A percentile compares a stretch with the other conserved stretches of the same genome.
These are phyloP conservation scores for Amphipoea lucens DNA, from an alignment of 2,888 invertebrate genomes.

Conservation along the genomic window DNA sequence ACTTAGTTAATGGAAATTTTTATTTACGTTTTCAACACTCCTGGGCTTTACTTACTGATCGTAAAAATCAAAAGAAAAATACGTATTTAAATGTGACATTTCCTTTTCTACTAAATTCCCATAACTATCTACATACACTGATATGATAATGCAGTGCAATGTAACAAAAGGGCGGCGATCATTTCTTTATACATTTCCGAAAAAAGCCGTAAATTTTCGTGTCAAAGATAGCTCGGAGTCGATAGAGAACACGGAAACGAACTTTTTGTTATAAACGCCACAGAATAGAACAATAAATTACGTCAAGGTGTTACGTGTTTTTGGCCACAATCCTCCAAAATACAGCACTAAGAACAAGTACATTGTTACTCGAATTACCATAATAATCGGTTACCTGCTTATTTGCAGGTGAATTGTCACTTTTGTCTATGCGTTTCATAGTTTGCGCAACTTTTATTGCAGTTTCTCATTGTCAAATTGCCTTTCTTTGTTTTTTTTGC, in stretches of 20 bases:
- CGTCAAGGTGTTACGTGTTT: conserved; percentile 86
- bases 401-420: conserved; percentile 85
- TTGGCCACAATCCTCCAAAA: conserved; percentile 88
- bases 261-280: conserved; percentile 86
- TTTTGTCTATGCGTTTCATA: conserved; percentile 80
- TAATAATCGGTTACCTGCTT: conserved; percentile 89
- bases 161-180: conserved; percentile 48
- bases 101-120: conserved; percentile 19
- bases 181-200: conserved; percentile 57
- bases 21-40: conserved; percentile 15
- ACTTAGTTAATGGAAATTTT: neutral
- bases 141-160: conserved; percentile 55
- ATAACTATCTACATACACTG: conserved; percentile 33
- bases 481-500: conserved; percentile 83
- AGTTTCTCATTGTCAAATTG: conserved; percentile 75
- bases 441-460: conserved; percentile 82
- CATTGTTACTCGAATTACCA: conserved; percentile 86
- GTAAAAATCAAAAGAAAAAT: conserved; percentile 9
- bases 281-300: conserved; percentile 87
- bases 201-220: conserved; percentile 81
- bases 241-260: conserved; percentile 89
- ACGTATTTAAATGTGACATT: conserved; percentile 19
- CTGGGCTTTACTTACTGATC: neutral
- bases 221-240: conserved; percentile 84
- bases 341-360: conserved; percentile 80